These are phyloP conservation scores for Lathamus discolor DNA, from an alignment of 2,113 vertebrate species.

Conservation along the genomic window DNA sequence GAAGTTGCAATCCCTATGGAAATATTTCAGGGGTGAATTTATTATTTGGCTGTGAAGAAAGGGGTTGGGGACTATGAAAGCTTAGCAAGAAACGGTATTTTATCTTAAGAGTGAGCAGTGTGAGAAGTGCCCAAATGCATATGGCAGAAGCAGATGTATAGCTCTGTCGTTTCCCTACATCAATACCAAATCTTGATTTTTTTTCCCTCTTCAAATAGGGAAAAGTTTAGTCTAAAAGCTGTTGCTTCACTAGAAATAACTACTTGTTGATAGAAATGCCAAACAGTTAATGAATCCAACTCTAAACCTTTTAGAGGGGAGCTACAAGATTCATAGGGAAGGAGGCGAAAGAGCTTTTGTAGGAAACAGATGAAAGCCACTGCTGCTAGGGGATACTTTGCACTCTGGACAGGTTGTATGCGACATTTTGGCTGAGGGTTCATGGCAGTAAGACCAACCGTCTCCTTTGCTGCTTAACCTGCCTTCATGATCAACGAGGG, in stretches of 20 bases:
- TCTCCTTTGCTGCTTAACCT: not conserved
- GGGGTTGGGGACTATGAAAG: not conserved
- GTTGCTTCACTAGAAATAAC: not conserved
- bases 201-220: not conserved
- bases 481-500: not conserved
- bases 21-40: not conserved
- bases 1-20: not conserved
- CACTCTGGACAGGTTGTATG: not conserved
- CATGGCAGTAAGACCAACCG: not conserved
- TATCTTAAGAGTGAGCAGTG: not conserved
- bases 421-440: not conserved
- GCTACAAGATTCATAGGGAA: accelerated
- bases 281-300: not conserved
- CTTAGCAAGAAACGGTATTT: not conserved
- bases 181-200: not conserved
- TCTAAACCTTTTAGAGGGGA: not conserved
- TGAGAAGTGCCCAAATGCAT: not conserved
- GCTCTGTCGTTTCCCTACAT: not conserved
- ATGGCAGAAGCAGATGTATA: not conserved
- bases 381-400: not conserved
- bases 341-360: not conserved
- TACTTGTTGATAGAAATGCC: not conserved
- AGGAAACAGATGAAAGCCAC: not conserved
- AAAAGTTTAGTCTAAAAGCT: not conserved
- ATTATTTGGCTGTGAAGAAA: not conserved